These are phyloP conservation scores for fruit fly (Drosophila melanogaster) DNA, from an alignment of 1,140 invertebrate species.

Conservation along the genomic window Release_6_plus_ISO1_MT NC_004354.4:22830501-22831000, in stretches of 20 bases:
- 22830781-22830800: slow-evolving; percentile 18
- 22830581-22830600: slow-evolving; percentile 52
- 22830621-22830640: slow-evolving; percentile 5
- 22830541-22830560: slow-evolving; percentile 77
- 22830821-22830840: not conserved
- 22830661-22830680: slow-evolving; percentile 72
- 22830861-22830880: not conserved
- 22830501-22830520: slow-evolving; percentile 28
- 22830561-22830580: slow-evolving; percentile 66
- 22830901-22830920: no score
- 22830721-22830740: slow-evolving; percentile 74
- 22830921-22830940: no score
- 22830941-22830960: no score
- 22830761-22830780: slow-evolving; percentile 74
- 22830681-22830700: slow-evolving; percentile 41
- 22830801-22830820: not conserved
- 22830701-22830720: not conserved
- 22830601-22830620: slow-evolving; percentile 54
- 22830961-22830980: no score
- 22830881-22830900: not conserved
- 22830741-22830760: slow-evolving; percentile 57
- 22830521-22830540: slow-evolving; percentile 21
- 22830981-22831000: no score
- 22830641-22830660: slow-evolving; percentile 17
- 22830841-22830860: slow-evolving; percentile 2